A percentile compares a stretch with the other conserved stretches of the same genome.
phyloP scores from a whole-genome alignment of 2,797 vertebrate genomes.

The Sciaenops ocellatus region DNA sequence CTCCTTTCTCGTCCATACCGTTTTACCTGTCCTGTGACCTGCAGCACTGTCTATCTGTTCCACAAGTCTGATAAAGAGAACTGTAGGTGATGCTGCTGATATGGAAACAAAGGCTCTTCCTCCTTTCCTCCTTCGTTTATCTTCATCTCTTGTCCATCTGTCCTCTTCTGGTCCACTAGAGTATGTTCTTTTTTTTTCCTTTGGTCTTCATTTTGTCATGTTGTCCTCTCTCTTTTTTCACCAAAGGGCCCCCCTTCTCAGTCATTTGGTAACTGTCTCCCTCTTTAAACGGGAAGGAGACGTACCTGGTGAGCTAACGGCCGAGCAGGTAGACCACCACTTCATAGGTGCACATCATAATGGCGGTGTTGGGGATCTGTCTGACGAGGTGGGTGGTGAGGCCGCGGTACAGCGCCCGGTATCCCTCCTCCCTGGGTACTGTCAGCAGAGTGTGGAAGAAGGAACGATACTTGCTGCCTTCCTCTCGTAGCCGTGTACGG shows the following conservation, averaged over 20 bases:
- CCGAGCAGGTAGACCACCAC: slow-evolving; percentile 96
- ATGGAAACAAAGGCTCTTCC: slow-evolving; percentile 30
- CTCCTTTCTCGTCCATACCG: slow-evolving; percentile 17
- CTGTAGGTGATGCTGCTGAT: slow-evolving; percentile 50
- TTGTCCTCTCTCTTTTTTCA: slow-evolving; percentile 22
- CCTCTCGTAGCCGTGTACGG: slow-evolving; percentile 98
- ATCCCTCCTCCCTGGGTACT: slow-evolving; percentile 95
- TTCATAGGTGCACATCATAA: slow-evolving; percentile 99
- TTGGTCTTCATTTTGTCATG: slow-evolving; percentile 82
- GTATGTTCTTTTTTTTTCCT: slow-evolving; percentile 72
- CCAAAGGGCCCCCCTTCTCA: slow-evolving; percentile 34
- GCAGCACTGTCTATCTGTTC: slow-evolving; percentile 15
- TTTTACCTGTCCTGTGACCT: slow-evolving; percentile 31
- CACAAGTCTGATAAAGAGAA: slow-evolving; percentile 36
- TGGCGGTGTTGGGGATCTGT: slow-evolving; percentile 98
- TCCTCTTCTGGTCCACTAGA: slow-evolving; percentile 81
- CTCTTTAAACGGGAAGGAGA: slow-evolving; percentile 41
- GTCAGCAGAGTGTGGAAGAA: slow-evolving; percentile 96
- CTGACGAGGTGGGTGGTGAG: slow-evolving; percentile 96
- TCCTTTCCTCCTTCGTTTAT: slow-evolving; percentile 9
- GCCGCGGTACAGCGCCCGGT: slow-evolving; percentile 94
- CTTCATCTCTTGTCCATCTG: slow-evolving; percentile 49
- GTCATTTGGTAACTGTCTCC: slow-evolving; percentile 38
- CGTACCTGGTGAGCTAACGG: slow-evolving; percentile 81
- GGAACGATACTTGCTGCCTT: slow-evolving; percentile 97